A percentile compares a stretch with the other conserved stretches of the same genome.
phyloP scores from a whole-genome alignment of 92 coral and sea anemone genomes.

The Porites divaricata region DNA sequence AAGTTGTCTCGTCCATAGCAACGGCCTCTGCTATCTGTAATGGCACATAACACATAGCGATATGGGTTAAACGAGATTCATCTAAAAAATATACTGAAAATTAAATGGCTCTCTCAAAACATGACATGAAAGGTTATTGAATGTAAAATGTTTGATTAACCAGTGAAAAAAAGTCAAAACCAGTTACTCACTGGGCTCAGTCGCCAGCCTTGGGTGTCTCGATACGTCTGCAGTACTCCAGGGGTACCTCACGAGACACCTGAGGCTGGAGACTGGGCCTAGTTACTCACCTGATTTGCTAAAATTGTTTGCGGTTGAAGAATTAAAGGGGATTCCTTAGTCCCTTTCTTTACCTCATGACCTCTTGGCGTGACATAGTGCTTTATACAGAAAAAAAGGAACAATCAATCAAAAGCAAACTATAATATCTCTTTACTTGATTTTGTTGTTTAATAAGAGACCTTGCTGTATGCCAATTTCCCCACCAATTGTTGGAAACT shows the following conservation, averaged over 20 bases:
- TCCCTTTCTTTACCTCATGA: not conserved
- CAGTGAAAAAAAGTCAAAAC: too few relatives aligned
- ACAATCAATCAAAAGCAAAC: not conserved
- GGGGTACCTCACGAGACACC: too few relatives aligned
- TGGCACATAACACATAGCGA: not conserved
- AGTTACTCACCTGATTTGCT: constrained; percentile 40
- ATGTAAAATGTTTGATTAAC: too few relatives aligned
- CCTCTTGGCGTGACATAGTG: constrained; percentile 31
- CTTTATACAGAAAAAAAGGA: not conserved
- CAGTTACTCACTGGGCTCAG: too few relatives aligned
- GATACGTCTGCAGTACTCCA: too few relatives aligned
- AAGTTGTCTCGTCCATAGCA: constrained; percentile 52
- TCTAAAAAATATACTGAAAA: too few relatives aligned
- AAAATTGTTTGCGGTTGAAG: constrained; percentile 20
- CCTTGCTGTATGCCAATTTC: not conserved
- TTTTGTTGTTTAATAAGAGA: too few relatives aligned
- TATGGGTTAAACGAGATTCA: not conserved
- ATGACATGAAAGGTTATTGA: too few relatives aligned
- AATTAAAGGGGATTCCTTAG: not conserved
- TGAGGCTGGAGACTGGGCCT: too few relatives aligned
- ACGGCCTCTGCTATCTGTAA: constrained; percentile 75
- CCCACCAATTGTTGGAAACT: not conserved
- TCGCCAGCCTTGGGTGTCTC: too few relatives aligned
- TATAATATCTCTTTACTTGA: too few relatives aligned
- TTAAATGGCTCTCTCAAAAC: too few relatives aligned